Evolutionary conservation across 2,113 vertebrate species (phyloP).

Genomic region (Chitala chitala): DNA sequence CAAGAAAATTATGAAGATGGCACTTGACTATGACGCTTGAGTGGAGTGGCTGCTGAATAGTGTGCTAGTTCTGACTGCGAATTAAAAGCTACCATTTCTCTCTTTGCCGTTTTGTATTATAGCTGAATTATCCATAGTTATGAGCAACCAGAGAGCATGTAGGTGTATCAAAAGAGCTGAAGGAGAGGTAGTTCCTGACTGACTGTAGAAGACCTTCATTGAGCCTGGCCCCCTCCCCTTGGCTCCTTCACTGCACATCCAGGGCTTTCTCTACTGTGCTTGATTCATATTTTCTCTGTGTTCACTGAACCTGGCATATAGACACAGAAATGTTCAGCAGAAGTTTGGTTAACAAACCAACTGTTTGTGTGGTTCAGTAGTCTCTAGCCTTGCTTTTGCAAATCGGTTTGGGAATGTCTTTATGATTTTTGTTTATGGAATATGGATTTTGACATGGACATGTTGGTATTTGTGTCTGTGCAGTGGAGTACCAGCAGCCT

Average conservation of each 20-base stretch:
- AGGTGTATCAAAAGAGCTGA: background rate
- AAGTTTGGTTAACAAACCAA: background rate
- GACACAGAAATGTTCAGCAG: background rate
- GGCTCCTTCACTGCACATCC: background rate
- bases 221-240: background rate
- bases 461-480: conserved; percentile 4
- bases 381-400: background rate
- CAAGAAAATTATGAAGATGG: no score
- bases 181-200: no score
- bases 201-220: background rate
- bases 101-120: no score
- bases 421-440: background rate
- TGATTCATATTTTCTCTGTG: background rate
- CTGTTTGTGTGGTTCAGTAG: background rate
- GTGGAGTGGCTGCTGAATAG: no score
- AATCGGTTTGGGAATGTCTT: no score
- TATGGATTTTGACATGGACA: background rate
- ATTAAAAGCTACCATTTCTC: no score
- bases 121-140: no score
- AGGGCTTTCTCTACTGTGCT: background rate
- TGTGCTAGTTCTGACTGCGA: no score
- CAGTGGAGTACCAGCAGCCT: conserved; percentile 75
- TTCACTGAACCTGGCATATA: background rate
- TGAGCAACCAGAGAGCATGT: no score
- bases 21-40: no score